These are phyloP conservation scores for Sarcophaga subvicina DNA, from an alignment of 2,888 invertebrate species.

Conservation along the genomic window DNA sequence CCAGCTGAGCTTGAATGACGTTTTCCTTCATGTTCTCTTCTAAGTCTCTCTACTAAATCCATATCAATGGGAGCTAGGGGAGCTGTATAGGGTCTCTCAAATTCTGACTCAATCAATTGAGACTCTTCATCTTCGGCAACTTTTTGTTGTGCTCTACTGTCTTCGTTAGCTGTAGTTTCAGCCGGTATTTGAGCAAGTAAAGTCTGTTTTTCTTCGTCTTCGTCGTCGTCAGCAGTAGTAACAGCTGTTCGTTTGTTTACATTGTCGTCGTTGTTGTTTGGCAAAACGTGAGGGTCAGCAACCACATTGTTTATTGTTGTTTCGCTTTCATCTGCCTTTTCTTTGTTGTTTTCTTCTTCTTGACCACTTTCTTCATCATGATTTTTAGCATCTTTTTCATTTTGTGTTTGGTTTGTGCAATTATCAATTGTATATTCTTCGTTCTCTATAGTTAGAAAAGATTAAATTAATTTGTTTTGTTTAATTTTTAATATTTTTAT, in stretches of 20 bases:
- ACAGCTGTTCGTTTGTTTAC: constrained; percentile 63
- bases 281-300: constrained; percentile 39
- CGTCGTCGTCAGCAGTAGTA: background rate
- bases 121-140: constrained; percentile 59
- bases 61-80: constrained; percentile 74
- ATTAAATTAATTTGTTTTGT: background rate
- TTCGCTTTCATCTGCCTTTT: constrained; percentile 8
- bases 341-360: background rate
- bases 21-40: constrained; percentile 53
- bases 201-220: constrained; percentile 36
- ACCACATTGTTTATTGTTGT: constrained; percentile 31
- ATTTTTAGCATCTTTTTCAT: constrained; percentile 27
- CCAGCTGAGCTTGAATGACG: constrained; percentile 37
- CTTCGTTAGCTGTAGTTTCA: constrained; percentile 17
- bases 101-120: constrained; percentile 37
- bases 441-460: constrained; percentile 56
- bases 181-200: constrained; percentile 32
- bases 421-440: constrained; percentile 26
- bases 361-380: constrained; percentile 39
- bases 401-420: constrained; percentile 22
- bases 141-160: background rate
- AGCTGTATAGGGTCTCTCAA: constrained; percentile 74
- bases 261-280: constrained; percentile 32
- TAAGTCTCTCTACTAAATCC: constrained; percentile 62
- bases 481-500: background rate